Percentiles rank a stretch among this genome's conserved stretches.
Conservation (phyloP, 2,888 invertebrate species). For the Adela reaumurella region DNA sequence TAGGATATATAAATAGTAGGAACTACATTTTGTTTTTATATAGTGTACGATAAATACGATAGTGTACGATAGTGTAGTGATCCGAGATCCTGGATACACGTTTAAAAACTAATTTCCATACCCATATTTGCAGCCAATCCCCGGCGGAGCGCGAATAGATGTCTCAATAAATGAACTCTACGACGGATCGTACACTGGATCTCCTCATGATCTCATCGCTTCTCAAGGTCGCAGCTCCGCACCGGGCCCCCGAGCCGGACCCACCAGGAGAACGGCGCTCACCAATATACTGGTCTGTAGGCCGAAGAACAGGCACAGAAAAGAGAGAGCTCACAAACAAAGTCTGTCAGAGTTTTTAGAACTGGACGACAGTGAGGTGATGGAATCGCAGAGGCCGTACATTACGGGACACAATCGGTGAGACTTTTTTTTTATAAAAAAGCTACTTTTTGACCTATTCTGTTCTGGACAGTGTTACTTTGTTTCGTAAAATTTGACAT, state of each 20-base stretch:
- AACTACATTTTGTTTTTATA: too few species aligned
- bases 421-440: too few species aligned
- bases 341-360: conserved; percentile 87
- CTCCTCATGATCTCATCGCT: conserved; percentile 84
- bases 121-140: conserved; percentile 60
- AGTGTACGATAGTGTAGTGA: too few species aligned
- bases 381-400: conserved; percentile 80
- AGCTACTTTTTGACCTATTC: too few species aligned
- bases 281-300: conserved; percentile 77
- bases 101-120: too few species aligned
- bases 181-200: conserved; percentile 93
- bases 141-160: conserved; percentile 83
- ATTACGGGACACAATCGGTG: conserved; percentile 88
- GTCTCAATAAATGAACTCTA: conserved; percentile 93
- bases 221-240: conserved; percentile 67
- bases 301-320: conserved; percentile 55
- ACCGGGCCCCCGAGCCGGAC: conserved; percentile 72
- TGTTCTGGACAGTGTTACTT: not conserved
- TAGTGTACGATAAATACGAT: too few species aligned
- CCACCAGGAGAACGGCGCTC: conserved; percentile 71
- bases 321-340: conserved; percentile 50
- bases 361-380: conserved; percentile 72
- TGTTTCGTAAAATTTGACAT: too few species aligned
- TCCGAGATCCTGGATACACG: too few species aligned
- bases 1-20: too few species aligned